These are phyloP conservation scores for Atopsyche davidsoni DNA, from an alignment of 1,140 invertebrate species.

Conservation along the genomic window DNA sequence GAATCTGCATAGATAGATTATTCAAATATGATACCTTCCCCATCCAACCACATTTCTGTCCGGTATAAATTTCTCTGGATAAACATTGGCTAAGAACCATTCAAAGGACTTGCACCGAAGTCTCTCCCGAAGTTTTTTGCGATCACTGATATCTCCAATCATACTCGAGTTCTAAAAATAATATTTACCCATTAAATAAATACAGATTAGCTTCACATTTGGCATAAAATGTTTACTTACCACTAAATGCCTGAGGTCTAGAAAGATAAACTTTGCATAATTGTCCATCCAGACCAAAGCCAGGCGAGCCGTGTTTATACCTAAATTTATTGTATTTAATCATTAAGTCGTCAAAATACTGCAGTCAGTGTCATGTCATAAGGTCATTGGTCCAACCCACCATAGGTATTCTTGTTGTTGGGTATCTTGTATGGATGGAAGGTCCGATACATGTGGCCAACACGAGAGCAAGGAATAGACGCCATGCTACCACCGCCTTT, in stretches of 20 bases:
- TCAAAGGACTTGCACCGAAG: constrained; percentile 73
- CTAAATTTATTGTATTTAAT: no score
- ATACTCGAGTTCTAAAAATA: constrained; percentile 41
- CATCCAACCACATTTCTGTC: constrained; percentile 73
- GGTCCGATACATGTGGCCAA: constrained; percentile 89
- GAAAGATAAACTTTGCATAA: constrained; percentile 80
- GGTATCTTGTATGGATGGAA: constrained; percentile 94
- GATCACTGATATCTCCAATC: constrained; percentile 67
- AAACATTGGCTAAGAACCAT: constrained; percentile 76
- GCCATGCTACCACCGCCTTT: constrained; percentile 85
- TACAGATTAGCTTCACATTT: no score
- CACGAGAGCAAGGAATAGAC: constrained; percentile 85
- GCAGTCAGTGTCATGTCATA: no score
- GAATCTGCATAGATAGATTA: no score
- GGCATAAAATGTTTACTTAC: no score
- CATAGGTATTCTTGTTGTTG: constrained; percentile 77
- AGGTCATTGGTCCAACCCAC: no score
- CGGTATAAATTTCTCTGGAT: constrained; percentile 81
- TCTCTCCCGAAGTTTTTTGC: constrained; percentile 63
- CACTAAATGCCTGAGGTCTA: constrained; percentile 71
- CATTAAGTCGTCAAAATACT: constrained; percentile 1
- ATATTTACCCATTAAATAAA: no score
- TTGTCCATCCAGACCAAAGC: constrained; percentile 98
- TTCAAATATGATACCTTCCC: constrained; percentile 63
- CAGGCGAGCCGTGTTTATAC: constrained; percentile 86